Evolutionary conservation across 1,140 invertebrate genomes (phyloP).

Genomic region (Drosophila kurseongensis): DNA sequence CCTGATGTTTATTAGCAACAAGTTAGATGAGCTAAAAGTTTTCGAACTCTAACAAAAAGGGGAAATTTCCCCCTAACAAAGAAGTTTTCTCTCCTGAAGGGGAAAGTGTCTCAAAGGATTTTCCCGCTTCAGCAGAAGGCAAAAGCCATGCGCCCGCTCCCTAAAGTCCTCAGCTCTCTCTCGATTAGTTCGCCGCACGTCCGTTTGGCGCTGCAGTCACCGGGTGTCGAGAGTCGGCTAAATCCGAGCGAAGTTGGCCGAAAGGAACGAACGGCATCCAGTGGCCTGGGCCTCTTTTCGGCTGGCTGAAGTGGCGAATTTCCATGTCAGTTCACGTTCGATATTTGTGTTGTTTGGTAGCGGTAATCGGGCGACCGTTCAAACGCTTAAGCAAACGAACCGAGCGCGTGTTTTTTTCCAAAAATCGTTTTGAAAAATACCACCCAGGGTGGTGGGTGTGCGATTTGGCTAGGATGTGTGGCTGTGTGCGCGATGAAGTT

Average conservation of each 20-base stretch:
- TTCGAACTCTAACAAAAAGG: slow-evolving; percentile 4
- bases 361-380: slow-evolving; percentile 60
- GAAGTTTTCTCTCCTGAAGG: background rate
- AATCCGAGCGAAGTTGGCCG: slow-evolving; percentile 12
- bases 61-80: slow-evolving; percentile 18
- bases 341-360: slow-evolving; percentile 83
- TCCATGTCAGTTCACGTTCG: slow-evolving; percentile 80
- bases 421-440: slow-evolving; percentile 21
- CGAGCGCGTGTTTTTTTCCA: slow-evolving; percentile 59
- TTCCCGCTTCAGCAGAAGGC: background rate
- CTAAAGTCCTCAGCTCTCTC: background rate
- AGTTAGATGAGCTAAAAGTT: slow-evolving; percentile 7
- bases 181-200: slow-evolving; percentile 21
- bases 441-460: slow-evolving; percentile 27
- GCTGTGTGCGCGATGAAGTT: slow-evolving; percentile 45
- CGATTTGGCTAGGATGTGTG: slow-evolving; percentile 21
- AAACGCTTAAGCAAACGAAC: slow-evolving; percentile 25
- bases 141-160: slow-evolving; percentile 51
- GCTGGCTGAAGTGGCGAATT: slow-evolving; percentile 55
- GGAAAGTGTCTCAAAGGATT: background rate
- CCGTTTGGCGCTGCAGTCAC: slow-evolving; percentile 53
- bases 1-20: slow-evolving; percentile 21
- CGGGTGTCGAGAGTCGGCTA: slow-evolving; percentile 9
- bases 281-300: slow-evolving; percentile 60
- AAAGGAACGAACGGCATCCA: slow-evolving; percentile 38